Conservation (phyloP, 1,140 invertebrate genomes). For the Tetragnatha versicolor region DNA sequence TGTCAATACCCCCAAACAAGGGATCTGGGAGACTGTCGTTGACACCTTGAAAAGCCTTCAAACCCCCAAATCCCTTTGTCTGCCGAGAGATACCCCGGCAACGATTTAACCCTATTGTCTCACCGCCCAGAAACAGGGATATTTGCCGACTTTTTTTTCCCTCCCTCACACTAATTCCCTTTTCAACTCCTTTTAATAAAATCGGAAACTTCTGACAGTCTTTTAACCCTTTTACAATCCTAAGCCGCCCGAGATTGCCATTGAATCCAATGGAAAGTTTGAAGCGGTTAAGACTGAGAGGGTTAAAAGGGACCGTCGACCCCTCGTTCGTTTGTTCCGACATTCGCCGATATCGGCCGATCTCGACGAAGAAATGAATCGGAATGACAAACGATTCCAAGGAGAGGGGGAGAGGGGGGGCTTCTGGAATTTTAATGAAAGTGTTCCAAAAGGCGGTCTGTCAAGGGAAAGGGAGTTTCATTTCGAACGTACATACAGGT, state of each 20-base stretch:
- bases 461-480: too few species aligned
- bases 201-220: slow-evolving; percentile 27
- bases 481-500: too few species aligned
- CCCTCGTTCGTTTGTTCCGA: too few species aligned
- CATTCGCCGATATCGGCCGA: too few species aligned
- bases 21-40: not conserved
- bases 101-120: not conserved
- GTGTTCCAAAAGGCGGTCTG: too few species aligned
- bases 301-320: too few species aligned
- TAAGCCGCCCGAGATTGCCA: not conserved
- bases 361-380: too few species aligned
- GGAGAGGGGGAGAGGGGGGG: too few species aligned
- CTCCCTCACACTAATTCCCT: not conserved
- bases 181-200: slow-evolving; percentile 18
- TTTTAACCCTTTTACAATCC: not conserved
- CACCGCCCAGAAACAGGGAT: not conserved
- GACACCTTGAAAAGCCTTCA: slow-evolving; percentile 30
- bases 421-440: too few species aligned
- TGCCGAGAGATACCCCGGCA: not conserved
- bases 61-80: not conserved
- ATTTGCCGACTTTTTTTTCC: not conserved
- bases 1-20: not conserved
- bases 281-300: too few species aligned
- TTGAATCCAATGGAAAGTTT: too few species aligned
- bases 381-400: too few species aligned